Evolutionary conservation across 2,113 vertebrate species (phyloP), one percentile per base, ranked within the genome.

Genomic region (Oreochromis spilurus): DNA sequence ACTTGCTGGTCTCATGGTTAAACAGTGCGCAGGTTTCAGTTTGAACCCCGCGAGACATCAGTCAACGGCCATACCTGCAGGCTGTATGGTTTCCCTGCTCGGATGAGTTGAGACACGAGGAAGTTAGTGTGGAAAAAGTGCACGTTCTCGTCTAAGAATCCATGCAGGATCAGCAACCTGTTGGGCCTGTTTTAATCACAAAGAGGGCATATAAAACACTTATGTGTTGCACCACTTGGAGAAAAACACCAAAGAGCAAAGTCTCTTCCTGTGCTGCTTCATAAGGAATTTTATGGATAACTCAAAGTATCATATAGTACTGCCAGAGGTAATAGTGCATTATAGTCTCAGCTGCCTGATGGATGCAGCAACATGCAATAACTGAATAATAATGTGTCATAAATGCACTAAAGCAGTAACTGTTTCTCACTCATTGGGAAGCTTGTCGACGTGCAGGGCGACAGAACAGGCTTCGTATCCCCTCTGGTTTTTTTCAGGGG

Each of bases 61-160:
- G 12, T 16, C 5, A 38, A 21, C 40, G 21, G n/a, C 43, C 79
- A 10, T 81, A 98, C 98, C 98, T 99, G 98, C 81, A 99, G 97
- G 95, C 96, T 98, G 96, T 99, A 99, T 7, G 98, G 98, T 89
- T 99, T 99, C 50, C 98, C 98, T n/a, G 97, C 98, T 43, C 98
- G 97, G 95, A 99, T 98, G 81, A 99, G 97, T 91, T 99, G 98
- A 31, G 98, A 98, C 84, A 99, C 98, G 80, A 99, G 96, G 95
- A 98, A 98, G 93, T 98, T 99, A 17, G 98, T 99, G 95, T 99
- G 98, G 94, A 99, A 99, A 97, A 99, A 99, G 96, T 99, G 98
- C 95, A 99, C 98, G 3, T 99, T 99, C 93, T 99, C 98, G 87
- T 99, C 98, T 75, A 99, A 96, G 95, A 99, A 99, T 24, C 98